These are phyloP conservation scores for Trematocara marginatum DNA, from an alignment of 2,113 vertebrate species.

Conservation along the genomic window DNA sequence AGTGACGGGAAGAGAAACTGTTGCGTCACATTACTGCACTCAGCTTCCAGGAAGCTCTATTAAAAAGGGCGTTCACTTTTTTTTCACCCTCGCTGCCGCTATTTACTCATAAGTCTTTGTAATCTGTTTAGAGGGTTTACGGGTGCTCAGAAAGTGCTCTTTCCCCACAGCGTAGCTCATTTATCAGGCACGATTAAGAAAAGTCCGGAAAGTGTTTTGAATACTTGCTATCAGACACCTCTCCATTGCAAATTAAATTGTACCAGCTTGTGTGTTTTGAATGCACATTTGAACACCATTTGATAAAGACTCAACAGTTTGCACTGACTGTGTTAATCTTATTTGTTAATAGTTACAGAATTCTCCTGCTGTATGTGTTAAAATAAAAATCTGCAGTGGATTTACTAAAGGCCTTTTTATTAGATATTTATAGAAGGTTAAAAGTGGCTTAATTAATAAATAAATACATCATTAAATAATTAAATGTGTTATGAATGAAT, in stretches of 20 bases:
- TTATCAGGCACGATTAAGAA: conserved; percentile 65
- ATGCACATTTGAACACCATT: conserved; percentile 23
- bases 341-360: neutral
- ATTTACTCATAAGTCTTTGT: conserved; percentile 66
- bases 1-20: conserved; percentile 56
- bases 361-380: neutral
- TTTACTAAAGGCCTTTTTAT: neutral
- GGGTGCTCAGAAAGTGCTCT: conserved; percentile 63
- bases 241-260: conserved; percentile 47
- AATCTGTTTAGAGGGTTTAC: conserved; percentile 67
- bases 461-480: neutral
- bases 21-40: conserved; percentile 50
- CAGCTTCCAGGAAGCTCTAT: conserved; percentile 61
- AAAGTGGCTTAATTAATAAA: neutral
- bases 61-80: conserved; percentile 47
- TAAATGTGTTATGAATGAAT: neutral
- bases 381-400: neutral
- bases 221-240: conserved; percentile 38
- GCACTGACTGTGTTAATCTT: neutral
- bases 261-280: conserved; percentile 30
- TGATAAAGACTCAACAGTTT: conserved; percentile 11
- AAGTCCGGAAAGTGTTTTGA: conserved; percentile 56
- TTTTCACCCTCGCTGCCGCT: conserved; percentile 34
- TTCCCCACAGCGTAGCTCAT: conserved; percentile 43
- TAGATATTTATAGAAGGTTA: neutral